phyloP scores from a whole-genome alignment of 2,888 invertebrate species.

The Hydropsyche betteni region DNA sequence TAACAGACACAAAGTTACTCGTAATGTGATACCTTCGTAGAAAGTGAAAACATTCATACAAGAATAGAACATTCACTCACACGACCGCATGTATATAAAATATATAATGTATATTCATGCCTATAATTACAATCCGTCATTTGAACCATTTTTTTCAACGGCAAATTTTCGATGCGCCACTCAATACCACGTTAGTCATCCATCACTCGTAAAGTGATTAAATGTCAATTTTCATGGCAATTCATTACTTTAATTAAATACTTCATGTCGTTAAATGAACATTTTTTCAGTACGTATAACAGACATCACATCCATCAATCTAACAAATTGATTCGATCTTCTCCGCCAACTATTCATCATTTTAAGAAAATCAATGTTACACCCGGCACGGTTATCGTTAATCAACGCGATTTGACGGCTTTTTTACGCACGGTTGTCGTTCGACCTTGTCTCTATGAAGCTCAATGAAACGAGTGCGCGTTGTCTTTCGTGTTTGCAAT shows the following conservation, averaged over 20 bases:
- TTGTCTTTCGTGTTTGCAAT: too few species aligned
- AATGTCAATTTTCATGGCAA: constrained; percentile 28
- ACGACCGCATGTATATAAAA: too few species aligned
- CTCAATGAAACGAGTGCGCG: too few species aligned
- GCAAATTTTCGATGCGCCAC: background rate
- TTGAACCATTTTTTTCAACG: constrained; percentile 9
- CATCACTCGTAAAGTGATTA: constrained; percentile 17
- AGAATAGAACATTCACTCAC: too few species aligned
- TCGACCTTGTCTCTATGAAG: too few species aligned
- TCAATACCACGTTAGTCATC: background rate
- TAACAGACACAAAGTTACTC: constrained; percentile 24
- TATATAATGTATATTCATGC: background rate
- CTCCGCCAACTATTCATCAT: background rate
- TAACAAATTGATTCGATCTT: constrained; percentile 23
- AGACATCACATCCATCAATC: constrained; percentile 1
- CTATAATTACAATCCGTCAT: constrained; percentile 7
- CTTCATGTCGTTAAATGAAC: constrained; percentile 20
- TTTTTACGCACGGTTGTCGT: too few species aligned
- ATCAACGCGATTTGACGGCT: too few species aligned
- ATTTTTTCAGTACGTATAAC: background rate
- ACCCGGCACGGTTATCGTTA: too few species aligned
- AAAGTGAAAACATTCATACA: constrained; percentile 15
- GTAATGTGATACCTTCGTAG: constrained; percentile 19
- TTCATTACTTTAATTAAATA: constrained; percentile 32
- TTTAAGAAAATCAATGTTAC: too few species aligned